Conservation (phyloP, 2,113 vertebrate species). For the Plestiodon gilberti region DNA sequence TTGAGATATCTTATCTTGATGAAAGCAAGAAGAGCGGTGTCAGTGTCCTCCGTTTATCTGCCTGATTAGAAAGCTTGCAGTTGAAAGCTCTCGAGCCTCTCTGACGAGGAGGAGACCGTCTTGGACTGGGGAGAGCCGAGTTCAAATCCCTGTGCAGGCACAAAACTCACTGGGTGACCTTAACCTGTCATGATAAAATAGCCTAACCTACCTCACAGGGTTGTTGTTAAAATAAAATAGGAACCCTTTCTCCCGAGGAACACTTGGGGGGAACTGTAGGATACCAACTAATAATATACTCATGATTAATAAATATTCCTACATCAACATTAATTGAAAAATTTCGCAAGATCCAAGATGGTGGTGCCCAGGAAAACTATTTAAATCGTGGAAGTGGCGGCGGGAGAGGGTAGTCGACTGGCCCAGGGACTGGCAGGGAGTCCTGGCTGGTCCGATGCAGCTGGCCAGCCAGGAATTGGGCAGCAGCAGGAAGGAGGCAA, state of each 20-base stretch:
- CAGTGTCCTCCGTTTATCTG: neutral
- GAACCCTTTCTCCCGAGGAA: neutral
- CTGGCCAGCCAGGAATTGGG: too few relatives aligned
- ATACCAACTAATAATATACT: neutral
- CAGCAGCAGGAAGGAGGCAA: too few relatives aligned
- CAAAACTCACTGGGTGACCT: neutral
- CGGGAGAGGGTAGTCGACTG: too few relatives aligned
- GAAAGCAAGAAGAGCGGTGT: neutral
- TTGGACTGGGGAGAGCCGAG: neutral
- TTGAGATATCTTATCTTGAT: constrained; percentile 19
- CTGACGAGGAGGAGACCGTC: neutral
- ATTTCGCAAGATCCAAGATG: too few relatives aligned
- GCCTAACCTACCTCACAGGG: too few relatives aligned
- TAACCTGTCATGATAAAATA: neutral
- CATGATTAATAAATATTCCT: neutral
- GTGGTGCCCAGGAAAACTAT: too few relatives aligned
- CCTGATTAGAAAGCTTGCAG: neutral
- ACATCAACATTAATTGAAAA: neutral
- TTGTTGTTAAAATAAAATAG: neutral
- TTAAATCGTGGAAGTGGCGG: too few relatives aligned
- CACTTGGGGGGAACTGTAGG: neutral
- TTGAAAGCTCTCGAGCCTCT: neutral
- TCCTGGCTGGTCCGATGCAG: too few relatives aligned
- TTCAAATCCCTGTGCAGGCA: neutral
- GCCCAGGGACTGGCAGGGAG: too few relatives aligned